These are phyloP conservation scores for Phaenicophaeus curvirostris DNA, from an alignment of 2,797 vertebrate genomes.

Conservation along the genomic window DNA sequence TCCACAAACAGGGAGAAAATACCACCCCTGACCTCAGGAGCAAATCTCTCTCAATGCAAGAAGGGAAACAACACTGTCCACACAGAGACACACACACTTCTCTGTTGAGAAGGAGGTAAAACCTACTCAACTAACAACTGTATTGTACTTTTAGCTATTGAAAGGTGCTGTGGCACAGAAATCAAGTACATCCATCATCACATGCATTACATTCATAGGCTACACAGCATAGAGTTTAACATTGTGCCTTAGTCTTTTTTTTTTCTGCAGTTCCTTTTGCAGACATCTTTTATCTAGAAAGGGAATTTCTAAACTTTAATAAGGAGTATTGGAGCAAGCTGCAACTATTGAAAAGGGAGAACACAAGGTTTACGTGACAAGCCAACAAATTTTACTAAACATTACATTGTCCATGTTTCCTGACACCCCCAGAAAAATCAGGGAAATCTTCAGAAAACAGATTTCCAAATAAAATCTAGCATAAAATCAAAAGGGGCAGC, in stretches of 20 bases:
- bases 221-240: background rate
- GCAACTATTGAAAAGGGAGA: background rate
- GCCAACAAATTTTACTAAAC: background rate
- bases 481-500: background rate
- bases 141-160: background rate
- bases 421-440: background rate
- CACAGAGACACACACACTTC: background rate
- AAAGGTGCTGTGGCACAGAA: background rate
- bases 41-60: background rate
- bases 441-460: background rate
- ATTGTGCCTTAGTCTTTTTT: fast-evolving
- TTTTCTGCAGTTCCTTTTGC: background rate
- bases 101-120: background rate
- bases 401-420: background rate
- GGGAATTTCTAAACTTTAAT: background rate
- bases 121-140: background rate
- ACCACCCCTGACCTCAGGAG: background rate
- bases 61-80: background rate
- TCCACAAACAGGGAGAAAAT: background rate
- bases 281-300: background rate
- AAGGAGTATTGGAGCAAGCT: background rate
- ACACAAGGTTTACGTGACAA: background rate
- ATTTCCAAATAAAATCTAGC: slow-evolving; percentile 52
- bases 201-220: background rate
- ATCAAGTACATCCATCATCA: background rate